Evolutionary conservation across 1,140 invertebrate genomes (phyloP).

Genomic region (Euschistus heros): DNA sequence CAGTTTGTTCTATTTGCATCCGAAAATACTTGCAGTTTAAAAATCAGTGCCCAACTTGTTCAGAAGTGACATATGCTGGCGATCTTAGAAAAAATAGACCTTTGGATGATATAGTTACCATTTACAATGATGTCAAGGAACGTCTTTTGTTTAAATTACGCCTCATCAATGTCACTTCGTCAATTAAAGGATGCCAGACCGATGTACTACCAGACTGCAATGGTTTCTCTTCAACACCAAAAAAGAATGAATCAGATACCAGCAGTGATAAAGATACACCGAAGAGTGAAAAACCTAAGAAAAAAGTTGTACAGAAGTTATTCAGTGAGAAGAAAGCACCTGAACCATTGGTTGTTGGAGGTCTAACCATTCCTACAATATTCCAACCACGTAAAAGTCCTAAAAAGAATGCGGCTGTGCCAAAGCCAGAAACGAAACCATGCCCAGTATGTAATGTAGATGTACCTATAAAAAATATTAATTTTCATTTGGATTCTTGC

Average conservation of each 20-base stretch:
- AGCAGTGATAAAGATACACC: constrained; percentile 11
- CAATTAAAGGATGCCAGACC: neutral
- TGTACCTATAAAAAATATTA: constrained; percentile 38
- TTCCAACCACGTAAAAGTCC: constrained; percentile 34
- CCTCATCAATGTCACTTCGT: neutral
- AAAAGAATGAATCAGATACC: neutral
- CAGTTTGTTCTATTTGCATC: constrained; percentile 48
- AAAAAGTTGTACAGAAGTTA: constrained; percentile 8
- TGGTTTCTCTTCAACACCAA: neutral
- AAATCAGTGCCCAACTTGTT: constrained; percentile 44
- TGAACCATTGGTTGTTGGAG: constrained; percentile 9
- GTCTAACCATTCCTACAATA: constrained; percentile 25
- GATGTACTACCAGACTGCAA: neutral
- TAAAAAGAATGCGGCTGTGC: neutral
- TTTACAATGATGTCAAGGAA: constrained; percentile 32
- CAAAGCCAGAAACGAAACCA: constrained; percentile 32
- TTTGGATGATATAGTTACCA: constrained; percentile 35
- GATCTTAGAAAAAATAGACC: constrained; percentile 41
- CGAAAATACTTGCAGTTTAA: constrained; percentile 43
- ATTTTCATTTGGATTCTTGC: constrained; percentile 45
- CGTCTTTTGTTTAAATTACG: neutral
- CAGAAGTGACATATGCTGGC: constrained; percentile 39
- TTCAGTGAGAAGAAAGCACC: neutral
- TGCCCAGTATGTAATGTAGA: constrained; percentile 45
- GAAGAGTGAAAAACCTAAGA: neutral